Evolutionary conservation across 2,888 invertebrate genomes (phyloP).

Genomic region (Elgonia sp.): DNA sequence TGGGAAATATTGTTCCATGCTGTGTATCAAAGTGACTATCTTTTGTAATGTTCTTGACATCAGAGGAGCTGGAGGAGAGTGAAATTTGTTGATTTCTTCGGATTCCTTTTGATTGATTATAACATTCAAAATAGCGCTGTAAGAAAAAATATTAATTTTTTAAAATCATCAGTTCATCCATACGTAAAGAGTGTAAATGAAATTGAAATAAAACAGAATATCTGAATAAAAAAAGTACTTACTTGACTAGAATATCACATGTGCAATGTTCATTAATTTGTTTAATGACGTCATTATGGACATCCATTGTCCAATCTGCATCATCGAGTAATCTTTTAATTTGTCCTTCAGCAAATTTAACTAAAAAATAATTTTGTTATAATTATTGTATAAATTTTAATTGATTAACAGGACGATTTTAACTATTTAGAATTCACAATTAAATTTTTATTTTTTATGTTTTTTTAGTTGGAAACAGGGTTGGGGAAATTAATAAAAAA

Average conservation of each 20-base stretch:
- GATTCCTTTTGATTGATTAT: constrained; percentile 30
- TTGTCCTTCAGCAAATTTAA: constrained; percentile 79
- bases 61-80: constrained; percentile 87
- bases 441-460: too few relatives aligned
- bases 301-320: constrained; percentile 79
- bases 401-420: background rate
- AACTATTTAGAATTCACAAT: too few relatives aligned
- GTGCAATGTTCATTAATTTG: constrained; percentile 77
- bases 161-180: too few relatives aligned
- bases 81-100: constrained; percentile 83
- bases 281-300: constrained; percentile 78
- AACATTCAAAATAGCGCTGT: constrained; percentile 81
- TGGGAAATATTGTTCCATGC: constrained; percentile 83
- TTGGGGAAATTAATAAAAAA: too few relatives aligned
- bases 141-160: background rate
- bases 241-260: constrained; percentile 80
- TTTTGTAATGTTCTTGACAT: constrained; percentile 86
- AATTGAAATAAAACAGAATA: background rate
- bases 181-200: too few relatives aligned
- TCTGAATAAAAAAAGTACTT: constrained; percentile 59
- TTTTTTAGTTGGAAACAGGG: too few relatives aligned
- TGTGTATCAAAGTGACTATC: constrained; percentile 85
- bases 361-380: constrained; percentile 76
- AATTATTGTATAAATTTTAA: background rate
- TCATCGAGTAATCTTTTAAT: constrained; percentile 77